phyloP scores from a whole-genome alignment of 2,888 invertebrate genomes.

The Drosophila tripunctata region DNA sequence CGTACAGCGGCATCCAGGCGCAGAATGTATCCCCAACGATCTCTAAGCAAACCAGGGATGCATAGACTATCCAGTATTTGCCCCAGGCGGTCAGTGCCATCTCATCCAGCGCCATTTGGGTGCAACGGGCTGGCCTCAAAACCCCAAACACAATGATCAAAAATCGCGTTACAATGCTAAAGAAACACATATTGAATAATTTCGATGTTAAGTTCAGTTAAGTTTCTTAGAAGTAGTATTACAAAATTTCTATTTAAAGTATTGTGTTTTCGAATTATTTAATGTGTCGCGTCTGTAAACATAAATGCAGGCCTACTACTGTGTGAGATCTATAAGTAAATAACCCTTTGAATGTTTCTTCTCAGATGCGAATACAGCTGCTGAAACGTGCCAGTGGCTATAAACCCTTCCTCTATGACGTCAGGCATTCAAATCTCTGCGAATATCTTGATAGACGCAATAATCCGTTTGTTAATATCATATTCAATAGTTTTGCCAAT shows the following conservation, averaged over 20 bases:
- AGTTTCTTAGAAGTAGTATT: not conserved
- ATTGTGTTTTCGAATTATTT: not conserved
- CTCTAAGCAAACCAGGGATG: conserved; percentile 96
- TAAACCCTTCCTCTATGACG: conserved; percentile 70
- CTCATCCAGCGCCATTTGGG: conserved; percentile 37
- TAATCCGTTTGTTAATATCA: conserved; percentile 72
- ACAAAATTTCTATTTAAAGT: conserved; percentile 3
- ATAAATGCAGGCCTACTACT: conserved; percentile 21
- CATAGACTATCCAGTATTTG: conserved; percentile 86
- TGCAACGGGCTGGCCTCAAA: conserved; percentile 56
- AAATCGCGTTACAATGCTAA: conserved; percentile 39
- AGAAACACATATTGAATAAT: conserved; percentile 39
- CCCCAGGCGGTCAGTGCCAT: conserved; percentile 44
- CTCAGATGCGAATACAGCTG: conserved; percentile 68
- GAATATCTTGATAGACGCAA: conserved; percentile 73
- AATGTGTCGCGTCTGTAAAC: not conserved
- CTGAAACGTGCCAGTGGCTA: conserved; percentile 74
- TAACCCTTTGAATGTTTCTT: not conserved
- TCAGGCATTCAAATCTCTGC: conserved; percentile 57
- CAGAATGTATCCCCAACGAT: conserved; percentile 97
- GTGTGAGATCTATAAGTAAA: not conserved
- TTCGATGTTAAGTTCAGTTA: conserved; percentile 1
- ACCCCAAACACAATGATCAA: conserved; percentile 53
- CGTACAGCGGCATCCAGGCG: conserved; percentile 94
- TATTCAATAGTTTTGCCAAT: conserved; percentile 60